Percentiles rank a stretch among this genome's conserved stretches.
These are phyloP conservation scores for Scaptomyza graminum DNA, from an alignment of 1,140 invertebrate genomes.

Conservation along the genomic window DNA sequence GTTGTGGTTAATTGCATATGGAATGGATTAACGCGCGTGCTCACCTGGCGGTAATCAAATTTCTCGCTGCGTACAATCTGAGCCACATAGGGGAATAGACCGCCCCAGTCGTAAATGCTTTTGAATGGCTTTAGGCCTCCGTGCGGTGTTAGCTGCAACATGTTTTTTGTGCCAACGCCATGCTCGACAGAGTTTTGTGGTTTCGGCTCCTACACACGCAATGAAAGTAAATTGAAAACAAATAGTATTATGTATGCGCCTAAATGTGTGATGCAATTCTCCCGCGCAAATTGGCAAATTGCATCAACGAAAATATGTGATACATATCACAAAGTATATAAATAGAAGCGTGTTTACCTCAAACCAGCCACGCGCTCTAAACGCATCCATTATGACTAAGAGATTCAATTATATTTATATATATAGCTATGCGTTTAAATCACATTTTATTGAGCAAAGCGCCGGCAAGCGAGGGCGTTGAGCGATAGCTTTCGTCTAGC, in stretches of 20 bases:
- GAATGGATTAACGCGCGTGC: constrained; percentile 4
- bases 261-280: constrained; percentile 60
- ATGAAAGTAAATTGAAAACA: constrained; percentile 8
- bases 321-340: neutral
- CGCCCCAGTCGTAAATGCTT: constrained; percentile 65
- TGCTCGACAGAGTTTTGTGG: constrained; percentile 59
- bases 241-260: neutral
- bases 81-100: constrained; percentile 83
- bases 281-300: constrained; percentile 19
- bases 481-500: constrained; percentile 35
- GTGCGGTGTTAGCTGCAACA: constrained; percentile 77
- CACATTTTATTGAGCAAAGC: constrained; percentile 40
- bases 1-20: constrained; percentile 33
- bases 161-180: constrained; percentile 77
- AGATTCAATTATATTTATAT: constrained; percentile 22
- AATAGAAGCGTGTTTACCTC: constrained; percentile 56
- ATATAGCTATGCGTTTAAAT: constrained; percentile 13
- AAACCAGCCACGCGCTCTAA: constrained; percentile 76
- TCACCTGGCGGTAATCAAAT: constrained; percentile 74
- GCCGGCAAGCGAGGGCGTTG: constrained; percentile 26
- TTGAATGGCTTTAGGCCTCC: constrained; percentile 70
- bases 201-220: constrained; percentile 67
- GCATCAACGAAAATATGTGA: neutral
- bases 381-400: constrained; percentile 53
- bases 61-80: constrained; percentile 83